These are phyloP conservation scores for Erythrocercus mccallii DNA, from an alignment of 2,113 vertebrate species.

Conservation along the genomic window DNA sequence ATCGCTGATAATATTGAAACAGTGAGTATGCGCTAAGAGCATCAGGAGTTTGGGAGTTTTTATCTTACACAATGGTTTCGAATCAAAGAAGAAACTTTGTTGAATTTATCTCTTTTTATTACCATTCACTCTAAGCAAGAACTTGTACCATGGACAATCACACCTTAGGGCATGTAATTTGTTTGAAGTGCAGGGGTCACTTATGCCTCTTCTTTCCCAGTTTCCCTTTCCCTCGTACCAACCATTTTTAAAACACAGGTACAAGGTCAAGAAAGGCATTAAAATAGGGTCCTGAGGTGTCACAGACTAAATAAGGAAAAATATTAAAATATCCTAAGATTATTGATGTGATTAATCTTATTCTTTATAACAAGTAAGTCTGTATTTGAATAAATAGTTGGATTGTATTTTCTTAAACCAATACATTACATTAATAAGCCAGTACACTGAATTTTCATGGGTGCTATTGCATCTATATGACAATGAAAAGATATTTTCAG, in stretches of 20 bases:
- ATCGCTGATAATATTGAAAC: background rate
- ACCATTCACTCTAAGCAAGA: background rate
- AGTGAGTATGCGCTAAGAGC: background rate
- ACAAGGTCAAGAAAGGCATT: background rate
- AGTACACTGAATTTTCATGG: background rate
- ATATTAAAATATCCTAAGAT: background rate
- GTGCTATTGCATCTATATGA: background rate
- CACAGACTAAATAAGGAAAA: background rate
- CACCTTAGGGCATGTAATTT: background rate
- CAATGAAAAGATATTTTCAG: background rate
- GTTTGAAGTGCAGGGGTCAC: background rate
- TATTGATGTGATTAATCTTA: background rate
- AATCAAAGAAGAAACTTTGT: background rate
- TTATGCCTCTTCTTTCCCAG: background rate
- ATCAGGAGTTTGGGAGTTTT: background rate
- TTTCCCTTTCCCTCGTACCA: background rate
- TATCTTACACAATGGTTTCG: background rate
- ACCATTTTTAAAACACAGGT: background rate
- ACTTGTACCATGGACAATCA: background rate
- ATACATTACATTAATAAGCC: background rate
- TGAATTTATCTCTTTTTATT: background rate
- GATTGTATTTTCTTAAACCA: background rate
- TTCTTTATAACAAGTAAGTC: background rate
- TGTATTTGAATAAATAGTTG: background rate
- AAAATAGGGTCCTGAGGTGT: background rate